A percentile compares a stretch with the other conserved stretches of the same genome.
Conservation (phyloP, 2,113 vertebrate species). For the Lagenorhynchus albirostris region DNA sequence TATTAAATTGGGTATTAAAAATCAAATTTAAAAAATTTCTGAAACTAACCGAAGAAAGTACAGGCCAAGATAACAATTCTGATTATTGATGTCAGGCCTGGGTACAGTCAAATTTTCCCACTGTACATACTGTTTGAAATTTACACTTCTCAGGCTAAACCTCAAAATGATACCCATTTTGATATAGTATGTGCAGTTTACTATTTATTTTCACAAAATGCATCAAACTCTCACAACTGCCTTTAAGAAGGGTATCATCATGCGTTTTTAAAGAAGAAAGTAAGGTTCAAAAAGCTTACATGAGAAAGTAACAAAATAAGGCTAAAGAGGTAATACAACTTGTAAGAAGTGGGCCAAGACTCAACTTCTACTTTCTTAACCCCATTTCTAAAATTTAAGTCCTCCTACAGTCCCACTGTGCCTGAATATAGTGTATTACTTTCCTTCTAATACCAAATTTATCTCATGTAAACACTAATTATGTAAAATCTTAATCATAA, state of each 20-base stretch:
- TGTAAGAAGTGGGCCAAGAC: not conserved
- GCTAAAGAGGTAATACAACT: not conserved
- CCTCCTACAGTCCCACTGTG: not conserved
- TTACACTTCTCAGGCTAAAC: not conserved
- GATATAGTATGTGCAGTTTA: not conserved
- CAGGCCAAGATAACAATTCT: not conserved
- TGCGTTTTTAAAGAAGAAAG: slow-evolving; percentile 1
- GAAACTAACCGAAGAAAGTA: slow-evolving; percentile 46
- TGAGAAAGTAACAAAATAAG: not conserved
- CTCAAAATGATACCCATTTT: slow-evolving; percentile 8
- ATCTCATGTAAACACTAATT: slow-evolving; percentile 9
- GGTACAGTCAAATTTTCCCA: slow-evolving; percentile 32
- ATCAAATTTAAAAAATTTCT: slow-evolving; percentile 18
- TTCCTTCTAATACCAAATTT: not conserved
- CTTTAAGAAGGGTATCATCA: not conserved
- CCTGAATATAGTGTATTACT: not conserved
- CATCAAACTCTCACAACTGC: not conserved
- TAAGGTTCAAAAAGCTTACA: not conserved
- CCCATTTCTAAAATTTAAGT: not conserved
- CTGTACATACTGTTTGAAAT: not conserved
- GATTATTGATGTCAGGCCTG: slow-evolving; percentile 18
- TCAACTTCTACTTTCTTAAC: not conserved
- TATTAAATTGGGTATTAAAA: slow-evolving; percentile 33
- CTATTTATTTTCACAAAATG: slow-evolving; percentile 9
- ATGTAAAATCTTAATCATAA: not conserved